These are phyloP conservation scores for Trididemnum clinides DNA, from an alignment of 23 tunicate species.

Conservation along the genomic window DNA sequence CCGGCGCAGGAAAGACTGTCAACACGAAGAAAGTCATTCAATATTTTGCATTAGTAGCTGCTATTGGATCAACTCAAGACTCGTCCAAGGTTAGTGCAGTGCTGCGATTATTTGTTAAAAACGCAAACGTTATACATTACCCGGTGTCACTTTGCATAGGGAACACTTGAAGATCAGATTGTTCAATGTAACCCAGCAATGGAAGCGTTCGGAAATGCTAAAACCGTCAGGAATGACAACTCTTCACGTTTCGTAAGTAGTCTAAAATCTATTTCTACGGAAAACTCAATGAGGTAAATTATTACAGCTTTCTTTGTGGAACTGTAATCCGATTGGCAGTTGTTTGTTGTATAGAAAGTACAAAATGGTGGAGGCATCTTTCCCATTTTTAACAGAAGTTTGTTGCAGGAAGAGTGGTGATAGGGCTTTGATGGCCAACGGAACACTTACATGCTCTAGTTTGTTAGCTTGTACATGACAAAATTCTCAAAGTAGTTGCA, in stretches of 20 bases:
- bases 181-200: conserved; percentile 95
- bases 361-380: no score
- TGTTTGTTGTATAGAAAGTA: no score
- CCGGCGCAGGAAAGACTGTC: conserved; percentile 89
- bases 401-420: no score
- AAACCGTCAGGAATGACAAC: conserved; percentile 93
- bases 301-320: no score
- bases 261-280: no score
- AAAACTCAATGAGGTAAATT: no score
- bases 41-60: conserved; percentile 84
- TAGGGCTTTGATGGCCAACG: no score
- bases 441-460: no score
- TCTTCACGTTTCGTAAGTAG: conserved; percentile 92
- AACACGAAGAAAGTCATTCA: conserved; percentile 88
- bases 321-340: no score
- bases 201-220: conserved; percentile 98
- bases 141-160: conserved; percentile 43
- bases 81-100: conserved; percentile 36
- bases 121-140: neutral
- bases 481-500: no score
- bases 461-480: no score
- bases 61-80: conserved; percentile 39
- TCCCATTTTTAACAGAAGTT: no score
- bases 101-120: neutral
- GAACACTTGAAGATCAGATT: conserved; percentile 95